Conservation (phyloP, 2,888 invertebrate species). For the Calephelis perditalis region DNA sequence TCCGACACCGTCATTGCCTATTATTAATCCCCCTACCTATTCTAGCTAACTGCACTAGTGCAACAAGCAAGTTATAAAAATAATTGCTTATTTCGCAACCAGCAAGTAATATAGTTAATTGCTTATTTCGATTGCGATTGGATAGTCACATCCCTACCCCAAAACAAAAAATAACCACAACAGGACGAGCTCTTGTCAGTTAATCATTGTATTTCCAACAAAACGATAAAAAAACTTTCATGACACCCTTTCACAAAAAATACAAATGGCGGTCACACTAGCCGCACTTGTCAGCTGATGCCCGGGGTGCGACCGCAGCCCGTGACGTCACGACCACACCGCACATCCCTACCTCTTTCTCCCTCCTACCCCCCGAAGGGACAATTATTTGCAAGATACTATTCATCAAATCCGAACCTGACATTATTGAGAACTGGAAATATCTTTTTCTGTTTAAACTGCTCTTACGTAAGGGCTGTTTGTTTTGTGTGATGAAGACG, state of each 20-base stretch:
- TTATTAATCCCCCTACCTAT: no score
- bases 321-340: constrained; percentile 50
- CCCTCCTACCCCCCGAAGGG: constrained; percentile 35
- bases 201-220: background rate
- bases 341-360: constrained; percentile 18
- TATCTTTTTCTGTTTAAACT: constrained; percentile 21
- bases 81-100: no score
- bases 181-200: background rate
- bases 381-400: constrained; percentile 66
- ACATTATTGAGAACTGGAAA: constrained; percentile 27
- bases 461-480: constrained; percentile 7
- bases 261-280: constrained; percentile 16
- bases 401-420: constrained; percentile 48
- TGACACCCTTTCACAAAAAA: background rate
- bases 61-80: no score
- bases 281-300: constrained; percentile 49
- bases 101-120: no score
- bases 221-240: background rate
- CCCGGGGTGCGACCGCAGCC: constrained; percentile 41
- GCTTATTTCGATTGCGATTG: no score
- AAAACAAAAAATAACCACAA: no score
- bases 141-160: no score
- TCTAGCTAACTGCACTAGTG: no score
- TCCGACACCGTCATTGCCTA: no score
- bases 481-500: constrained; percentile 8